phyloP scores from a whole-genome alignment of 2,888 invertebrate species.

The Ferrisia virgata region DNA sequence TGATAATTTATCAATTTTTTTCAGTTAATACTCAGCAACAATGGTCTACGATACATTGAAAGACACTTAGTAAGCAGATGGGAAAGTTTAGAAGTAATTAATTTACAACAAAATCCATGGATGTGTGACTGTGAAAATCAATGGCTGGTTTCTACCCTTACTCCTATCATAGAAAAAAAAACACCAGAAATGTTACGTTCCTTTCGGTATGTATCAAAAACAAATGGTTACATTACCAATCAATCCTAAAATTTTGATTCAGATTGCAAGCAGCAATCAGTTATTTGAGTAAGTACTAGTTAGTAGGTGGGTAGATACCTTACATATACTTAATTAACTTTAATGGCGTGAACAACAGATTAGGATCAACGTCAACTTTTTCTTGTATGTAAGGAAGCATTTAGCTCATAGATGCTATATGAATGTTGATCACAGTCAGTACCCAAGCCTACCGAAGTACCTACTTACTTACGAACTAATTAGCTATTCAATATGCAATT shows the following conservation, averaged over 20 bases:
- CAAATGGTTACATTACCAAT: not conserved
- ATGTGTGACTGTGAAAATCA: constrained; percentile 76
- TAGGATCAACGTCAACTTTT: too few relatives aligned
- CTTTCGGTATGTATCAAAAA: constrained; percentile 55
- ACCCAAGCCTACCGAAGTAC: too few relatives aligned
- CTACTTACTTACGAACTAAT: too few relatives aligned
- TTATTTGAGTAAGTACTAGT: too few relatives aligned
- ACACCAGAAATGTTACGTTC: constrained; percentile 52
- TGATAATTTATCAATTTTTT: constrained; percentile 49
- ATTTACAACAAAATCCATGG: constrained; percentile 72
- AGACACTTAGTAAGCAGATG: constrained; percentile 65
- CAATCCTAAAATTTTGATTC: not conserved
- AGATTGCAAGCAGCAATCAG: too few relatives aligned
- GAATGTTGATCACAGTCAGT: too few relatives aligned
- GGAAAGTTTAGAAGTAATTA: constrained; percentile 65
- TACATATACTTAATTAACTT: too few relatives aligned
- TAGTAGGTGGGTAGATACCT: too few relatives aligned
- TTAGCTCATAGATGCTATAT: too few relatives aligned
- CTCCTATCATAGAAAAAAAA: constrained; percentile 55
- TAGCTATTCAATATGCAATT: too few relatives aligned
- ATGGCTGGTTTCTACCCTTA: constrained; percentile 69
- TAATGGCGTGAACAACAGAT: too few relatives aligned
- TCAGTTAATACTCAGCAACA: constrained; percentile 70
- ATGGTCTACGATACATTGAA: constrained; percentile 68
- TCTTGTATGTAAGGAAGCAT: too few relatives aligned